Percentiles rank a stretch among this genome's conserved stretches.
phyloP scores from a whole-genome alignment of 2,797 vertebrate genomes.

The Ataeniobius toweri region DNA sequence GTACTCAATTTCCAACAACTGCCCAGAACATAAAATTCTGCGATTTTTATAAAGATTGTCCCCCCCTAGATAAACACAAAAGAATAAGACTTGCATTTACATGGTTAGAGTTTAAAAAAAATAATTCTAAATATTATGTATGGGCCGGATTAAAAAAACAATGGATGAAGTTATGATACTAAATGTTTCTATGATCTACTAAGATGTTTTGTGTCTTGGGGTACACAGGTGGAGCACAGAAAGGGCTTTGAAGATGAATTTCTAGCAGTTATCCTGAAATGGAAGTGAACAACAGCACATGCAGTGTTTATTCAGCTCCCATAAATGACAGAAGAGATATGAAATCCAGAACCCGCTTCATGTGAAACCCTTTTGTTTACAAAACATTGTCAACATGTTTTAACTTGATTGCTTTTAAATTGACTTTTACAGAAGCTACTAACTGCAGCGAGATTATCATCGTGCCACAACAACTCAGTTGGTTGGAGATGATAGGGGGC shows the following conservation, averaged over 20 bases:
- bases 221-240: neutral
- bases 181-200: neutral
- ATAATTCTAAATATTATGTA: no score
- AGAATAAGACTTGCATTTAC: neutral
- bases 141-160: no score
- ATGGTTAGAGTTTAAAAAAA: neutral
- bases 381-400: neutral
- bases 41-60: neutral
- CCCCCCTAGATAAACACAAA: neutral
- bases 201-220: neutral
- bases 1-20: neutral
- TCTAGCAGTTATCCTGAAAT: neutral
- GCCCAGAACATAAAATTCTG: neutral
- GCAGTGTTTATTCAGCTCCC: neutral
- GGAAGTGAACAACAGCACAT: neutral
- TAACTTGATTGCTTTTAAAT: conserved; percentile 18
- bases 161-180: no score
- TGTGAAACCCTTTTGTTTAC: neutral
- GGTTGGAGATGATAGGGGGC: conserved; percentile 41
- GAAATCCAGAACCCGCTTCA: no score
- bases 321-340: neutral
- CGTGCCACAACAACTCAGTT: conserved; percentile 29
- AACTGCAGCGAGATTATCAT: conserved; percentile 10
- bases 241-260: neutral
- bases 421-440: conserved; percentile 15